Evolutionary conservation across 2,888 invertebrate species (phyloP).

Genomic region (Erpobdella octoculata): DNA sequence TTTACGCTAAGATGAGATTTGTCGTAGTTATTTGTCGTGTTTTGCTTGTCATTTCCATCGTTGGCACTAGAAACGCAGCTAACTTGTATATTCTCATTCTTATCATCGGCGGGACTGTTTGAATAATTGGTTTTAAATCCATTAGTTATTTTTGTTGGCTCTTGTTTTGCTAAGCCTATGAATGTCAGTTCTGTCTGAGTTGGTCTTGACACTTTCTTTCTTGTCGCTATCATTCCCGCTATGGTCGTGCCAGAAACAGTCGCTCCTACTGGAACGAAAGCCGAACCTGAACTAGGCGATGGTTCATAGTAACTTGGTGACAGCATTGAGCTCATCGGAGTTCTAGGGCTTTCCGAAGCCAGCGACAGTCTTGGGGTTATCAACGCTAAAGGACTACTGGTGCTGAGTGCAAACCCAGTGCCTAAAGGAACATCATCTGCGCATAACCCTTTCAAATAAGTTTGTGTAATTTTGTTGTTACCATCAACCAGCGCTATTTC

Average conservation of each 20-base stretch:
- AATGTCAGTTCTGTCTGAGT: conserved; percentile 18
- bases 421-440: conserved; percentile 15
- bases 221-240: conserved; percentile 19
- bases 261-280: background rate
- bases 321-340: background rate
- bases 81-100: background rate
- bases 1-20: background rate
- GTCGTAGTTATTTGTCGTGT: background rate
- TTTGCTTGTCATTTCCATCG: background rate
- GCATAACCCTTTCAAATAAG: conserved; percentile 7
- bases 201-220: background rate
- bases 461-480: conserved; percentile 19
- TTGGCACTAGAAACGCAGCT: background rate
- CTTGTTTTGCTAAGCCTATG: background rate
- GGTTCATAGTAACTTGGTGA: background rate
- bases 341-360: background rate
- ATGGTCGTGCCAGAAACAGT: background rate
- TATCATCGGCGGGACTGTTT: background rate
- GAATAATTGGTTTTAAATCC: no score
- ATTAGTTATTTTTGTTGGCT: background rate
- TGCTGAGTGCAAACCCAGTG: background rate
- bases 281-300: background rate
- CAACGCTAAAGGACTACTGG: background rate
- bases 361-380: background rate
- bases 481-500: background rate